Conservation (phyloP, 2,113 vertebrate species). For the Phodopus roborovskii region DNA sequence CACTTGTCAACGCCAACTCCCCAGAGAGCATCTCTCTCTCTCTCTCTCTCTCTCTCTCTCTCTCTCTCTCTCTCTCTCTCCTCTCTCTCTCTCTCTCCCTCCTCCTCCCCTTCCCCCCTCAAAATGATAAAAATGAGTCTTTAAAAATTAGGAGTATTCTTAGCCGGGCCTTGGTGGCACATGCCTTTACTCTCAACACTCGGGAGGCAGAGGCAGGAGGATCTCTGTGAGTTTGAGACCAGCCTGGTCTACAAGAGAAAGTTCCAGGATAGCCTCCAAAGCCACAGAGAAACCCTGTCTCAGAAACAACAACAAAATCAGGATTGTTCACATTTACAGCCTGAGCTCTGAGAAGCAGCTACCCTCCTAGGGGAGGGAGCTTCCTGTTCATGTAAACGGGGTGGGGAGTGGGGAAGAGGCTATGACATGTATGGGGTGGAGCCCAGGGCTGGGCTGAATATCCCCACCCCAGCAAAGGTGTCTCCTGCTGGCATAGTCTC, state of each 20-base stretch:
- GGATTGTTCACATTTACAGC: not conserved
- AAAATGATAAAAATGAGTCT: not conserved
- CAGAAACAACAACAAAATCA: too few relatives aligned
- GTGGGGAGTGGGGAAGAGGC: not conserved
- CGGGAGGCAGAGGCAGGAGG: too few relatives aligned
- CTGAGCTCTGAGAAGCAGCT: not conserved
- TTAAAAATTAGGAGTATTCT: not conserved
- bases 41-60: not conserved
- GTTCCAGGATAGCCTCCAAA: too few relatives aligned
- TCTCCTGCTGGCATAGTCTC: rapidly evolving
- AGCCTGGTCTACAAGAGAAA: too few relatives aligned
- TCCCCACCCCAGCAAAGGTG: not conserved
- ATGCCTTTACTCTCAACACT: too few relatives aligned
- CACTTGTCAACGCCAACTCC: not conserved
- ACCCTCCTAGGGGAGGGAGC: not conserved
- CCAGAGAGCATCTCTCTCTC: not conserved
- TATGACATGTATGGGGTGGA: rapidly evolving
- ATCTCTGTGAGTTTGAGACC: too few relatives aligned
- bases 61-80: not conserved
- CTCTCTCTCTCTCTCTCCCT: not conserved
- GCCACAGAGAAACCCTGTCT: too few relatives aligned
- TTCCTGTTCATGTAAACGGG: not conserved
- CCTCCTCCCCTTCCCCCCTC: too few relatives aligned
- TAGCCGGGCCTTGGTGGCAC: not conserved
- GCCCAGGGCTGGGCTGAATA: not conserved